phyloP scores from a whole-genome alignment of 2,797 vertebrate species.

The Rhadinocentrus ornatus region DNA sequence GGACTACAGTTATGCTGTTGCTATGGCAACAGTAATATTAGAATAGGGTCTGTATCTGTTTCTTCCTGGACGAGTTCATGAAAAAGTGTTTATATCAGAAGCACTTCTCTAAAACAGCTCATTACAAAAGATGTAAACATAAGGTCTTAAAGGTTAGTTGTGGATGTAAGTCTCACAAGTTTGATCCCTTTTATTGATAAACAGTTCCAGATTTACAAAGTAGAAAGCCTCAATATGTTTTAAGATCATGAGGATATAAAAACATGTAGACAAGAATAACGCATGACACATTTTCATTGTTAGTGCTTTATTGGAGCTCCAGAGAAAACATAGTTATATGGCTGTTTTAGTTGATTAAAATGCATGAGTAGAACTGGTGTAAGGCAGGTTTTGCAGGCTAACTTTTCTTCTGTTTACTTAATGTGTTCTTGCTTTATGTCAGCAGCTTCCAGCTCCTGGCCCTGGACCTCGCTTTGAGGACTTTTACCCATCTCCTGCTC shows the following conservation, averaged over 20 bases:
- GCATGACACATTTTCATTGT: conserved; percentile 36
- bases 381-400: conserved; percentile 23
- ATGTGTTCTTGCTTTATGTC: conserved; percentile 45
- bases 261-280: conserved; percentile 4
- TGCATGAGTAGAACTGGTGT: conserved; percentile 14
- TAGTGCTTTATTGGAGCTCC: conserved; percentile 72
- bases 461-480: conserved; percentile 40
- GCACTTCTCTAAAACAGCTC: conserved; percentile 20
- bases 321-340: conserved; percentile 25
- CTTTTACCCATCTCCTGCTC: conserved; percentile 33
- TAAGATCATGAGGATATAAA: background rate
- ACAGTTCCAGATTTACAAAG: background rate
- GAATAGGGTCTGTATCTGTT: conserved; percentile 16
- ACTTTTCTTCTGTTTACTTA: conserved; percentile 47
- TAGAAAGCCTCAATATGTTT: background rate
- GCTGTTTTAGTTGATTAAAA: conserved; percentile 8
- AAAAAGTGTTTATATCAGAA: conserved; percentile 12
- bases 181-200: background rate
- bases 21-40: conserved; percentile 54
- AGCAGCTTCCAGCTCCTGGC: conserved; percentile 50
- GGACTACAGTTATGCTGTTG: conserved; percentile 35
- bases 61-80: conserved; percentile 25
- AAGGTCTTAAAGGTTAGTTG: conserved; percentile 13
- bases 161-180: conserved; percentile 7
- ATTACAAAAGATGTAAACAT: conserved; percentile 9